Conservation (phyloP, 2,888 invertebrate species). For the Tethea ocularis region DNA sequence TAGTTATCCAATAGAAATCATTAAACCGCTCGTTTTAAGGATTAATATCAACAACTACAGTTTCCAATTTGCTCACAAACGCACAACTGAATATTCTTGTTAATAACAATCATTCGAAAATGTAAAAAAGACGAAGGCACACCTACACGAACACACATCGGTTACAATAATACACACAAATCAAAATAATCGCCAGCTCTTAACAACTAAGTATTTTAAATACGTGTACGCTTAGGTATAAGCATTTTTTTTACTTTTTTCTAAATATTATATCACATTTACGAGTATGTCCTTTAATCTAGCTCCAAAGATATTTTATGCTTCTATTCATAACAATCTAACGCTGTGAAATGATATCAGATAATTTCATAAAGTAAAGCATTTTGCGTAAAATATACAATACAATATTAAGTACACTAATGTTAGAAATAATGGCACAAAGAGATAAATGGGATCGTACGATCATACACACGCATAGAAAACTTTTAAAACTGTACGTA, state of each 20-base stretch:
- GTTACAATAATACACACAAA: slow-evolving; percentile 20
- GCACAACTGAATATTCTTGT: not conserved
- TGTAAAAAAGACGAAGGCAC: slow-evolving; percentile 1
- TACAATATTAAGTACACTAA: slow-evolving; percentile 48
- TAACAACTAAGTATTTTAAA: slow-evolving; percentile 58
- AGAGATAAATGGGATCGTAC: slow-evolving; percentile 36
- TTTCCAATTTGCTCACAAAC: not conserved
- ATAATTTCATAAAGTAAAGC: slow-evolving; percentile 35
- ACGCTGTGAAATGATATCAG: slow-evolving; percentile 50
- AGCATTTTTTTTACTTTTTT: slow-evolving; percentile 64
- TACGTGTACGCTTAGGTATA: slow-evolving; percentile 65
- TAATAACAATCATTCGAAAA: not conserved
- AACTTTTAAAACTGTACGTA: too few species aligned
- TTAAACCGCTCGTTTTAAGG: not conserved
- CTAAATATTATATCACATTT: slow-evolving; percentile 76
- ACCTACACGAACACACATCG: slow-evolving; percentile 8
- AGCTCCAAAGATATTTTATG: slow-evolving; percentile 51
- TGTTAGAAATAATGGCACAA: slow-evolving; percentile 56
- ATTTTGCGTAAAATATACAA: slow-evolving; percentile 43
- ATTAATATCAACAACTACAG: slow-evolving; percentile 2
- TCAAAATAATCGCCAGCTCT: slow-evolving; percentile 45
- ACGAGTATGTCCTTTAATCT: slow-evolving; percentile 72
- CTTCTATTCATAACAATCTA: slow-evolving; percentile 39
- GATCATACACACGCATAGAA: not conserved
- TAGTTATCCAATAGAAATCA: not conserved